Base-by-base conservation (phyloP, 2,797 vertebrate species). In the Chaetodon trifasciatus region DNA sequence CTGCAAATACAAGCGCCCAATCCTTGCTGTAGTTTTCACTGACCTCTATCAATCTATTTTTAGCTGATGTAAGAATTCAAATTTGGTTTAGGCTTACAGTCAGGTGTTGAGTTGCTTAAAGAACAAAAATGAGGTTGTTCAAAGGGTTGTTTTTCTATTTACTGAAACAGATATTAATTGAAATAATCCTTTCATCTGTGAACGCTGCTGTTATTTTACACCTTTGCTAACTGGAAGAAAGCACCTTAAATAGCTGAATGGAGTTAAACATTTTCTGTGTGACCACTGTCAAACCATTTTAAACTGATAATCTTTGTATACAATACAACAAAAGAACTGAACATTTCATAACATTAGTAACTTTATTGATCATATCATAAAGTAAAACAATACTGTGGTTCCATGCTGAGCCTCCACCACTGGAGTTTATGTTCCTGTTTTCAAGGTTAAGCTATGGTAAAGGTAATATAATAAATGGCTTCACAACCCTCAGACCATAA, bases 21-120 rank as follows among this genome's bases (percentile, higher is more conserved):
- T n/a, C 32, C 4, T 19, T 13, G 11, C 69, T 78, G 39, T 23
- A 21, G n/a, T 62, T 82, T 78, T 74, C 58, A n/a, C 32, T 72
- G 52, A 88, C 62, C 70, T 67, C 53, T 39, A 50, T 46, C 46
- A 32, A 6, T 76, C 76, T 78, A 73, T 67, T 76, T 76, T 53
- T 65, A 74, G 57, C 15, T 57, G 8, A 58, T 72, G 40, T 11
- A 23, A 46, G 28, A 17, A 11, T 62, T 39, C 32, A 6, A 70
- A 50, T 47, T 73, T 35, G 37, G 35, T 55, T 15, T 16, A 21
- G 52, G 35, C 53, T 77, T 53, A 55, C 46, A 49, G 35, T 19
- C 23, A 35, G 56, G 8, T 5, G 15, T 28, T 52, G 40, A 58
- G 37, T 35, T 32, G 17, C 13, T 32, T 37, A 35, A 49, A 49